These are phyloP conservation scores for Leptinotarsa undecemlineata DNA, from an alignment of 1,140 invertebrate species.

Conservation along the genomic window DNA sequence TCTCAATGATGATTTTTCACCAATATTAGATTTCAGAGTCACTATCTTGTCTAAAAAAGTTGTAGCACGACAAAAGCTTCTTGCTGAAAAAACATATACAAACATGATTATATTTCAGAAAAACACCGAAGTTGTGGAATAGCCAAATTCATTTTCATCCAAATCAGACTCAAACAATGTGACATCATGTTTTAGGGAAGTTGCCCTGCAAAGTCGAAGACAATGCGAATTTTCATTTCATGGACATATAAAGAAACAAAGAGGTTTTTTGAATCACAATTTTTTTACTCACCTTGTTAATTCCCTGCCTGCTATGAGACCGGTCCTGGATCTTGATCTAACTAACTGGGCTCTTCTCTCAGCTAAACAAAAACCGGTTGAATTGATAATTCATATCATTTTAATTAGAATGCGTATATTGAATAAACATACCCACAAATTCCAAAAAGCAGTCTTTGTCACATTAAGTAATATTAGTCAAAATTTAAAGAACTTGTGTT, in stretches of 20 bases:
- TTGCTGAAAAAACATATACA: background rate
- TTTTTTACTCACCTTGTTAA: constrained; percentile 60
- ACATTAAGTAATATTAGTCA: background rate
- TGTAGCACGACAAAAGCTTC: background rate
- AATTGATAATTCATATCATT: background rate
- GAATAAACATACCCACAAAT: constrained; percentile 16
- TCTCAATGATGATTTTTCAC: too few species aligned
- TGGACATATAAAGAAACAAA: background rate
- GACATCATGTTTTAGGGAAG: constrained; percentile 21
- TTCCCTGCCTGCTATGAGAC: constrained; percentile 67
- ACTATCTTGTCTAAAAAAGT: constrained; percentile 3
- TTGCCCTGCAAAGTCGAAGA: constrained; percentile 24
- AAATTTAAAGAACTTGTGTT: background rate
- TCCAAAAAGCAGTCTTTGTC: constrained; percentile 2
- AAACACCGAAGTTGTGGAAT: constrained; percentile 25
- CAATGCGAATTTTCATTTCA: background rate
- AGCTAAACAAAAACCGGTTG: constrained; percentile 59
- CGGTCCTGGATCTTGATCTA: constrained; percentile 79
- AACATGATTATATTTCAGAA: constrained; percentile 12
- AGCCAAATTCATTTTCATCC: constrained; percentile 24
- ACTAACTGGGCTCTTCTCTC: constrained; percentile 85
- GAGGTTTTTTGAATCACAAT: background rate
- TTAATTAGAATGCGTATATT: constrained; percentile 23
- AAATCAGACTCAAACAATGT: constrained; percentile 1
- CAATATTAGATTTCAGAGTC: background rate